Base-by-base conservation (phyloP, 2,797 vertebrate genomes). In the Columba guinea region DNA sequence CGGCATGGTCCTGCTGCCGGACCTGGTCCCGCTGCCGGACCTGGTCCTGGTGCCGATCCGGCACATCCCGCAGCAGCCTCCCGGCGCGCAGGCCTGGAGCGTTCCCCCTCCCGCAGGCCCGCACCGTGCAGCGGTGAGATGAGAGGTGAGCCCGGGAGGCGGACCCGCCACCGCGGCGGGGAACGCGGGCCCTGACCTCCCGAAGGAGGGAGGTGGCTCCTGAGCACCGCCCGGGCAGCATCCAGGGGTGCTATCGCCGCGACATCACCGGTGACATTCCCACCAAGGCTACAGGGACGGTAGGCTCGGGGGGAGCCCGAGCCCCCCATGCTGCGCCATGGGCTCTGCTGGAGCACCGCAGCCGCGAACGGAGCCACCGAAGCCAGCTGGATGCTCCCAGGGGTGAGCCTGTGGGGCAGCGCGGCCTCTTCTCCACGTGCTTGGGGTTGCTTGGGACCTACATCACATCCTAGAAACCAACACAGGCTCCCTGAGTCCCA, bases 301-400 rank as follows among this genome's bases (percentile, higher is more conserved):
- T 3, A 0, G 4, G 9, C 1, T n/a, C 10, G 0, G 8, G 8
- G 8, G 2, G 2, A 21, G 2, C 0, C 7, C 3, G 10, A 3
- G 2, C 3, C 0, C 1, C 4, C 5, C 28, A 0, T 6, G 41
- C 11, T 8, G 39, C 13, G 46, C 6, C 18, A 2, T 4, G 24
- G 51, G 46, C 28, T 27, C 3, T 9, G n/a, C 1, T 21, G 32
- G 5, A 39, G 48, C 12, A 6, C 35, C 1, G 17, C 44, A 6
- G 15, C 18, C 5, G 23, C 5, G 6, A 10, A 6, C 5, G 13
- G 15, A 67, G n/a, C 10, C 58, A 0, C 7, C 3, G 7, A 10
- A 19, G 41, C 4, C 7, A 8, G 1, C 11, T 2, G 44, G 35
- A 3, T 55, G 10, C 10, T 2, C 10, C 22, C 7, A 0, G 48